These are phyloP conservation scores for Unio pictorum DNA, from an alignment of 2,888 invertebrate genomes.

Conservation along the genomic window DNA sequence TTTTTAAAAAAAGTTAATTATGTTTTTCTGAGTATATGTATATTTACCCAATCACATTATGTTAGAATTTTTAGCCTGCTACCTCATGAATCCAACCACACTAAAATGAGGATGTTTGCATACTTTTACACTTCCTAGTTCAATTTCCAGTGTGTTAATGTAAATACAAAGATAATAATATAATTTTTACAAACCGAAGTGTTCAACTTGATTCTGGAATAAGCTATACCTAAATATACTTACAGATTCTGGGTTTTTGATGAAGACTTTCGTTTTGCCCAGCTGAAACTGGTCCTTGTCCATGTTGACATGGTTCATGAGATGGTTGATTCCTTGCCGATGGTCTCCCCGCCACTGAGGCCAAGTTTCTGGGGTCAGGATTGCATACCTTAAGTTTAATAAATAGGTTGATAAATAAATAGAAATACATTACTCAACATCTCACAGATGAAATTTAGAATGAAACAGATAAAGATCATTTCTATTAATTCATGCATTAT, in stretches of 20 bases:
- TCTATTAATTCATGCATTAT: background rate
- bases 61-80: too few relatives aligned
- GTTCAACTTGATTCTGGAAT: too few relatives aligned
- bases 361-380: constrained; percentile 79
- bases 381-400: constrained; percentile 75
- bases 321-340: constrained; percentile 75
- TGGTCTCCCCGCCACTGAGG: constrained; percentile 76
- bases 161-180: background rate
- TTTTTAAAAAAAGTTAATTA: too few relatives aligned
- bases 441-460: background rate
- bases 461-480: background rate
- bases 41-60: too few relatives aligned
- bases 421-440: background rate
- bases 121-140: background rate
- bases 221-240: constrained; percentile 19
- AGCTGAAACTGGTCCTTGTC: constrained; percentile 78
- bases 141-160: background rate
- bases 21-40: too few relatives aligned
- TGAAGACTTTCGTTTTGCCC: constrained; percentile 79
- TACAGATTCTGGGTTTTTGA: constrained; percentile 77
- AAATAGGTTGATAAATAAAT: background rate
- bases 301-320: constrained; percentile 77
- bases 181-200: too few relatives aligned
- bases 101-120: too few relatives aligned
- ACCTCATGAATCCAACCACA: too few relatives aligned